Percentiles rank a stretch among this genome's conserved stretches.
Evolutionary conservation across 2,797 vertebrate species (phyloP).

Genomic region (Synaphobranchus kaupii): DNA sequence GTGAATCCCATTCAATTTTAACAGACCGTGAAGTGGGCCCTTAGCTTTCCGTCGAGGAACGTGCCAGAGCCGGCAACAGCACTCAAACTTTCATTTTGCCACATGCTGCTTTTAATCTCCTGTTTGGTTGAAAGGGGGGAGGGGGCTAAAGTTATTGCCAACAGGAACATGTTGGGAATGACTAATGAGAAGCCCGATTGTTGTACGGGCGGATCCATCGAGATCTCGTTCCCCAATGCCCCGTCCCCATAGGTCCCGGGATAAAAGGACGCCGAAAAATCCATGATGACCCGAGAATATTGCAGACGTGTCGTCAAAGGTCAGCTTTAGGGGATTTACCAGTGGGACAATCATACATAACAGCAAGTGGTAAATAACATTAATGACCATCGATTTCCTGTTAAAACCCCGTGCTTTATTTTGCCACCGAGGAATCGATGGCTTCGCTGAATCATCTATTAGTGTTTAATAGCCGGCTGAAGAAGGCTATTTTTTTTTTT

Average conservation of each 20-base stretch:
- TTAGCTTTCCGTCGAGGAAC: constrained; percentile 65
- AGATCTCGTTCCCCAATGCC: constrained; percentile 41
- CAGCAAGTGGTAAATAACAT: constrained; percentile 58
- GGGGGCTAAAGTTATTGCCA: constrained; percentile 7
- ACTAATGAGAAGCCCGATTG: background rate
- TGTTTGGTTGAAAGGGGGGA: constrained; percentile 49
- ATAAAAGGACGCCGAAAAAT: constrained; percentile 20
- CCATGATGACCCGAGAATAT: background rate
- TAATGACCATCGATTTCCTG: constrained; percentile 55
- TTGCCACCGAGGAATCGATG: constrained; percentile 50
- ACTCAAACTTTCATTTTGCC: constrained; percentile 65
- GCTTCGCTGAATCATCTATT: constrained; percentile 51
- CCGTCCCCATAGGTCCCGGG: constrained; percentile 36
- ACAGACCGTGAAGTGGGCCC: constrained; percentile 71
- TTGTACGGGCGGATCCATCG: background rate
- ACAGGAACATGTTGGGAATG: background rate
- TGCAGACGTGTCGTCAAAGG: constrained; percentile 23
- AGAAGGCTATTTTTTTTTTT: constrained; percentile 14
- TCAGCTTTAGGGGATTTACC: constrained; percentile 41
- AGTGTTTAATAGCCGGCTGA: constrained; percentile 24
- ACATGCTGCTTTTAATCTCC: constrained; percentile 66
- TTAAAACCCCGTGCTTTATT: constrained; percentile 51
- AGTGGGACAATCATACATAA: constrained; percentile 53
- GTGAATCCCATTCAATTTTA: constrained; percentile 70
- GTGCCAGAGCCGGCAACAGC: constrained; percentile 66